phyloP scores from a whole-genome alignment of 2,113 vertebrate genomes.

The Leucoraja erinaceus region DNA sequence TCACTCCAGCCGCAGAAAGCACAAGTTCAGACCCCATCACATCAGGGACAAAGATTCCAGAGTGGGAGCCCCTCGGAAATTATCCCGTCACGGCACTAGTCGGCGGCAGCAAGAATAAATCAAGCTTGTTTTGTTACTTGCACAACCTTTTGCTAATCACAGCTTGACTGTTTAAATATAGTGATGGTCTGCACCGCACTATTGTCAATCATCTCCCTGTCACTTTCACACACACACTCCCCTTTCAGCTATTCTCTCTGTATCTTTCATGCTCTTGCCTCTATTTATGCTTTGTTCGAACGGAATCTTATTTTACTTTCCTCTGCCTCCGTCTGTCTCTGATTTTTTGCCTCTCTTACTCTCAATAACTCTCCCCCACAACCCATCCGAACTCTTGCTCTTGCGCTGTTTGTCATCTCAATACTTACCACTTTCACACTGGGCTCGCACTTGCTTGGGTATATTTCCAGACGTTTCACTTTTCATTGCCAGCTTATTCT shows the following conservation, averaged over 20 bases:
- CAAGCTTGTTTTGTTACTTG: conserved; percentile 8
- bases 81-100: not conserved
- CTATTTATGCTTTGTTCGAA: not conserved
- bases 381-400: too few relatives aligned
- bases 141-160: conserved; percentile 23
- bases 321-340: not conserved
- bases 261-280: not conserved
- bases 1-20: conserved; percentile 15
- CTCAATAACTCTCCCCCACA: not conserved
- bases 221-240: not conserved
- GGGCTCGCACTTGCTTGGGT: too few relatives aligned
- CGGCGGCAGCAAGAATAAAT: conserved; percentile 6
- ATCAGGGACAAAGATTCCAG: not conserved
- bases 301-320: not conserved
- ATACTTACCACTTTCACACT: not conserved
- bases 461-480: not conserved
- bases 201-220: not conserved
- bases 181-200: not conserved
- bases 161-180: conserved; percentile 2
- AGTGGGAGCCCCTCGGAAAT: not conserved
- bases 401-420: not conserved
- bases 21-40: conserved; percentile 21
- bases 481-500: not conserved
- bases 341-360: not conserved
- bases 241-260: not conserved